Percentiles rank a stretch among this genome's conserved stretches.
Conservation (phyloP, 2,797 vertebrate species). For the Poliocrania exsul region DNA sequence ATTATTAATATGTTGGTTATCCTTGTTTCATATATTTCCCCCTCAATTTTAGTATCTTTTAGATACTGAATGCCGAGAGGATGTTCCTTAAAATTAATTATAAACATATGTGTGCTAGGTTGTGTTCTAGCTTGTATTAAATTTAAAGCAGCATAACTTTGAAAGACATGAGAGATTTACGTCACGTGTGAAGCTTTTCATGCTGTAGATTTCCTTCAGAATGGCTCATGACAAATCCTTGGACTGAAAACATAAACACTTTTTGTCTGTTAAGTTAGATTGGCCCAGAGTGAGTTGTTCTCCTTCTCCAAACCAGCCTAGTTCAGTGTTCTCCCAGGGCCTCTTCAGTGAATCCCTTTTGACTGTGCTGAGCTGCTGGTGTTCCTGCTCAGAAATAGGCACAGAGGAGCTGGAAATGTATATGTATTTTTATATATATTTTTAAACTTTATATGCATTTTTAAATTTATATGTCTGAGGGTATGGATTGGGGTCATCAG, state of each 20-base stretch:
- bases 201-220: neutral
- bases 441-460: neutral
- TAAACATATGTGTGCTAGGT: no score
- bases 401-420: neutral
- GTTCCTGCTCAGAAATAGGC: neutral
- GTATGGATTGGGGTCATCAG: neutral
- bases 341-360: neutral
- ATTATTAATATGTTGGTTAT: neutral
- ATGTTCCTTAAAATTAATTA: neutral
- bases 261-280: neutral
- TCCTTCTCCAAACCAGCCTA: neutral
- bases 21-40: neutral
- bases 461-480: neutral
- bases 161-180: neutral
- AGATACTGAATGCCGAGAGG: neutral
- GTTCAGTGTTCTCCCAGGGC: neutral
- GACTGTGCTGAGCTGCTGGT: rapidly evolving
- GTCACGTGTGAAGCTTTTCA: neutral
- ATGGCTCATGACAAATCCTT: neutral
- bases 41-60: neutral
- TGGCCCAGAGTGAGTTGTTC: neutral
- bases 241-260: neutral
- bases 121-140: neutral
- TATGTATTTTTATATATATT: neutral
- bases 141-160: neutral